phyloP scores from a whole-genome alignment of 64 coral and sea anemone genomes.

The Actinia equina region DNA sequence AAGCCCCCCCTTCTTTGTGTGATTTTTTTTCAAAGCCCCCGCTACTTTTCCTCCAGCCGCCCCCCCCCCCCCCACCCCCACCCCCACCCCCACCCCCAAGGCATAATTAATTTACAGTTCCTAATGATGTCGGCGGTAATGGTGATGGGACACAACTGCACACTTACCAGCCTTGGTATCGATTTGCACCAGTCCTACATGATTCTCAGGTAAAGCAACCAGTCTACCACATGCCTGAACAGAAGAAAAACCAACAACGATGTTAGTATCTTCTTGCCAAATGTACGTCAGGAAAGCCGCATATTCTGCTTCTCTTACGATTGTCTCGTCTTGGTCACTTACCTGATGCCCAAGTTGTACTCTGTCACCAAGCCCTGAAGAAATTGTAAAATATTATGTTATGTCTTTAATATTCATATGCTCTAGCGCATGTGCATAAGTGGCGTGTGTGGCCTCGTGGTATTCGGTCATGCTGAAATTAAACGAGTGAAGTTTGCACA shows the following conservation, averaged over 20 bases:
- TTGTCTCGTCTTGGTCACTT: neutral
- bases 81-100: no score
- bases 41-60: no score
- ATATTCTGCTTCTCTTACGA: neutral
- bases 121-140: no score
- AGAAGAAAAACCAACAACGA: neutral
- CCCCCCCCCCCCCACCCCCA: no score
- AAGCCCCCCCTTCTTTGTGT: no score
- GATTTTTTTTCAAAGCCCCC: no score
- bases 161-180: conserved; percentile 64
- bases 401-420: neutral
- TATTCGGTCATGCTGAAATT: no score
- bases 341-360: conserved; percentile 64
- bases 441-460: no score
- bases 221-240: conserved; percentile 63
- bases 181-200: conserved; percentile 71
- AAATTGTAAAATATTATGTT: neutral
- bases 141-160: neutral
- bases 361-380: conserved; percentile 42
- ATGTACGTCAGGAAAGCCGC: neutral
- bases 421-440: no score
- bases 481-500: no score
- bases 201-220: conserved; percentile 61
- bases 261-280: neutral
- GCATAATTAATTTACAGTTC: no score